Evolutionary conservation across 2,888 invertebrate species (phyloP), one percentile per base, ranked within the genome.

Genomic region (Lathronympha strigana): DNA sequence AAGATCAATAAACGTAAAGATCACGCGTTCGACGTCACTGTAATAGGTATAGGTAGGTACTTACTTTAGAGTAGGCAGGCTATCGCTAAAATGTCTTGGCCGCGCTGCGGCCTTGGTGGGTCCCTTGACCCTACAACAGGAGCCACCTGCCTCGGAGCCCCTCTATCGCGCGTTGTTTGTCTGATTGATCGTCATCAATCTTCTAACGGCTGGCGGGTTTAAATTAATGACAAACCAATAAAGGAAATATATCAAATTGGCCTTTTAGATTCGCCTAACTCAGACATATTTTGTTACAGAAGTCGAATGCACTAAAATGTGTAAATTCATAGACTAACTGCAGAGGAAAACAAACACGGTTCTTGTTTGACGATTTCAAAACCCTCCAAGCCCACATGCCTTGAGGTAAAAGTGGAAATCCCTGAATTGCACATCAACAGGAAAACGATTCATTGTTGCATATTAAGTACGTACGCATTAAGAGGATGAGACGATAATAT

Each of bases 91-190:
- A 85, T 82, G 85, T 84, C 81, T 83, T 78, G 79, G 74, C 74
- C 75, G 69, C 75, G 83, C 82, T 89, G 50, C 75, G 83, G 83
- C 90, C 90, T 90, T 89, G 90, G 78, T 73, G 76, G 74, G 90
- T 89, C 87, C 86, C 86, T 87, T 90, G 90, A 90, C 86, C 90
- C 82, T 79, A 75, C 72, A 74, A 74, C 79, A 78, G 82, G 77
- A 79, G 77, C 81, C 88, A 89, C 89, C 88, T 89, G 88, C 84
- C 76, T 70, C 80, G 78, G 83, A 80, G 83, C 84, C 84, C 78
- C 86, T 75, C 76, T 73, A 72, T 25, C 15, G 33, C 62, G 31
- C 43, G 54, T 47, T 49, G 57, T 43, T 47, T 55, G 57, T 50
- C 55, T 49, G 60, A 66, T 66, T 53, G 60, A 60, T 60, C 28